Conservation (phyloP, 2,113 vertebrate genomes). For the Scolopax mira region DNA sequence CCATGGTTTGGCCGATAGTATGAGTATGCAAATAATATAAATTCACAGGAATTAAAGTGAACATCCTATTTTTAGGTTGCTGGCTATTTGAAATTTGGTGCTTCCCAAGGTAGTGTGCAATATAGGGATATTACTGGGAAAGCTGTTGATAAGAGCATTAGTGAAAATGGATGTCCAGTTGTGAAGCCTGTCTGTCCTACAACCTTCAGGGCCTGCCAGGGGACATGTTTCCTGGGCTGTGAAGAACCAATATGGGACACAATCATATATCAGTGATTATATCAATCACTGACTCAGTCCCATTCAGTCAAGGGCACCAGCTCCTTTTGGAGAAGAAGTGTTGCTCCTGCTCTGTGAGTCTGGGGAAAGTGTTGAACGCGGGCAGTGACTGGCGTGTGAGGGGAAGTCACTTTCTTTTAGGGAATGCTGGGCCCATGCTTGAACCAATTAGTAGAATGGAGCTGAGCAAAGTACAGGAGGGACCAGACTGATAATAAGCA, state of each 20-base stretch:
- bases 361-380: not conserved
- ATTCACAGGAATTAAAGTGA: not conserved
- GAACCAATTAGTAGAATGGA: conserved; percentile 56
- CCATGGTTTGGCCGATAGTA: not conserved
- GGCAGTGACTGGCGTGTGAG: not conserved
- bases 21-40: not conserved
- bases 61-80: not conserved
- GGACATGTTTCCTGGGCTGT: conserved; percentile 59
- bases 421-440: not conserved
- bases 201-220: conserved; percentile 58
- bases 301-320: conserved; percentile 22
- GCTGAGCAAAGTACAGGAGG: conserved; percentile 20
- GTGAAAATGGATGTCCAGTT: conserved; percentile 25
- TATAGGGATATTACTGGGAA: not conserved
- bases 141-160: not conserved
- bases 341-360: not conserved
- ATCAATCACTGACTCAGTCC: conserved; percentile 53
- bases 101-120: not conserved
- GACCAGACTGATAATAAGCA: conserved; percentile 46
- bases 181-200: conserved; percentile 42
- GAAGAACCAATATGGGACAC: conserved; percentile 59
- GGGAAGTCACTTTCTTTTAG: not conserved
- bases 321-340: conserved; percentile 5
- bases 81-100: not conserved
- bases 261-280: conserved; percentile 42